Base-by-base conservation (phyloP, 1,140 invertebrate species). In the Sarcophaga bullata region DNA sequence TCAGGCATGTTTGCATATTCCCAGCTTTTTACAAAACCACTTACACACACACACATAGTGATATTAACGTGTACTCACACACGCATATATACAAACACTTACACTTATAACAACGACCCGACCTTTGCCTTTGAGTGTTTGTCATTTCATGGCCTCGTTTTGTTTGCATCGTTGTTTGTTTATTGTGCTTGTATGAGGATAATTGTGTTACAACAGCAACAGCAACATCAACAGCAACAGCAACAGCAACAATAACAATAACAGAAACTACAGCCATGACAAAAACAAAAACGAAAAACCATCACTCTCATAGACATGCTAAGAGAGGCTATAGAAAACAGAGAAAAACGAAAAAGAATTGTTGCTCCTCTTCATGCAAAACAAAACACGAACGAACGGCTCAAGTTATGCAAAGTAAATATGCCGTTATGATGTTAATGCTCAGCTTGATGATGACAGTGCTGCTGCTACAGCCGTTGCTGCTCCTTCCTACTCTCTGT, bases 91-190 rank as follows among this genome's bases (percentile, higher is more conserved):
- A 37, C 25, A 37, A 37, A 37, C 25, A 37, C 25, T 37, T 37
- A 37, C 25, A 37, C 50, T 68, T 25, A 68, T 68, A 68, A 68
- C 62, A 19, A 17, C 62, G 62, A 68, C 17, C 62, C 73, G 73
- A 76, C 73, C 73, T 76, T 76, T 76, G 73, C 73, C 73, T 76
- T 76, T 76, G 73, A 76, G 73, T 76, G 73, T 76, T 76, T 76
- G 73, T 76, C 73, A 76, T 76, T 76, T 76, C 73, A 76, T 76
- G 73, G 73, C 73, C 73, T 76, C 73, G 46, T 76, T 47, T 48
- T 76, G 48, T 76, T 76, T 76, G 73, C 48, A 49, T 48, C 73
- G n/a, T 76, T 76, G 73, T 49, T 76, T 76, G 73, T 76, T 48
- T 76, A 49, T 49, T 17, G 8, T 76, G 73, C 46, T 49, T 47